These are phyloP conservation scores for Drosophila ananassae DNA, from an alignment of 1,140 invertebrate species.

Conservation along the genomic window DNA sequence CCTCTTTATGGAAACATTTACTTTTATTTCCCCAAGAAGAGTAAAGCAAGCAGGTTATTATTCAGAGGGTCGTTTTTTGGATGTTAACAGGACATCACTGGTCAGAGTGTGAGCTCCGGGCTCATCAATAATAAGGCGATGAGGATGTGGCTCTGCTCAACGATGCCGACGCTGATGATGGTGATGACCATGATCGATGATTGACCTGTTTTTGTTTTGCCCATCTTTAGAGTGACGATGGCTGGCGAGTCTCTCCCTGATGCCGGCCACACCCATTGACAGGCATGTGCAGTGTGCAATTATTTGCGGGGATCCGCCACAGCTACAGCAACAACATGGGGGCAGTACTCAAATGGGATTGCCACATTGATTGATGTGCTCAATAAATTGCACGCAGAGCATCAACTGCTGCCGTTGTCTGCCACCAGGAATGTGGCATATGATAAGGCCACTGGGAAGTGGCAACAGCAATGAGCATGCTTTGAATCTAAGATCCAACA, in stretches of 20 bases:
- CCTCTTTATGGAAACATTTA: neutral
- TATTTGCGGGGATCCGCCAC: slow-evolving; percentile 72
- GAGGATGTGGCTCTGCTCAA: slow-evolving; percentile 44
- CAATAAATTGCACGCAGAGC: slow-evolving; percentile 74
- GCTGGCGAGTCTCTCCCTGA: slow-evolving; percentile 48
- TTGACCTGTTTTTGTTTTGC: slow-evolving; percentile 77
- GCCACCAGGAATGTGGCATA: slow-evolving; percentile 17
- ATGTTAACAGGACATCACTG: slow-evolving; percentile 17
- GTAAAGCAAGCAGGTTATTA: too few species aligned
- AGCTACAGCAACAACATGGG: slow-evolving; percentile 42
- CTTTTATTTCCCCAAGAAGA: neutral
- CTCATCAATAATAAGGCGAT: slow-evolving; percentile 72
- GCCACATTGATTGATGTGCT: slow-evolving; percentile 76
- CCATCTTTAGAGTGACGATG: slow-evolving; percentile 73
- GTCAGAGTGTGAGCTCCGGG: slow-evolving; percentile 14
- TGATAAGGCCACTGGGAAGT: slow-evolving; percentile 53
- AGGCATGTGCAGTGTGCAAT: slow-evolving; percentile 70
- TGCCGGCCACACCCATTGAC: slow-evolving; percentile 77
- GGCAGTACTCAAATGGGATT: slow-evolving; percentile 59
- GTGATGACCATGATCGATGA: slow-evolving; percentile 82
- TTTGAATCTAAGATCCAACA: neutral
- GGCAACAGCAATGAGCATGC: slow-evolving; percentile 43
- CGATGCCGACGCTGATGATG: slow-evolving; percentile 51
- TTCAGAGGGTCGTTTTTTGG: neutral
- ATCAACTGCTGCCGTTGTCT: slow-evolving; percentile 36